These are phyloP conservation scores for Furcifer pardalis DNA, from an alignment of 2,797 vertebrate genomes.

Conservation along the genomic window DNA sequence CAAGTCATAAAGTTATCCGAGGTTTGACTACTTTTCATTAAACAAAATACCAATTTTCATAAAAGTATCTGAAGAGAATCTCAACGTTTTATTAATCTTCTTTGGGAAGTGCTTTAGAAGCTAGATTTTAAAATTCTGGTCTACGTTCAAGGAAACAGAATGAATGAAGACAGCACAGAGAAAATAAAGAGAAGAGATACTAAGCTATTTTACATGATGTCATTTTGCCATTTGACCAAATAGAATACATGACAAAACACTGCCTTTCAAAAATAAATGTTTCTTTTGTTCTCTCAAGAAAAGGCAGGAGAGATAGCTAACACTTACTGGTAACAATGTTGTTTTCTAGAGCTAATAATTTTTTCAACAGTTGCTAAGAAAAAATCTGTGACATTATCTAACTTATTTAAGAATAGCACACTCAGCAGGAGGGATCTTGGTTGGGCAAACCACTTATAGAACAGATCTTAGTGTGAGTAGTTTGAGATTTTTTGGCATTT, in stretches of 20 bases:
- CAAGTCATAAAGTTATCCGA: no score
- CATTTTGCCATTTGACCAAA: slow-evolving; percentile 12
- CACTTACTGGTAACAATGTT: background rate
- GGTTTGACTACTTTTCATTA: no score
- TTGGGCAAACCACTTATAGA: background rate
- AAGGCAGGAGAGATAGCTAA: slow-evolving; percentile 3
- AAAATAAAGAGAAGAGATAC: slow-evolving; percentile 18
- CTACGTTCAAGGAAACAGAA: background rate
- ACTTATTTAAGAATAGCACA: background rate
- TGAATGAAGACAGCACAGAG: background rate
- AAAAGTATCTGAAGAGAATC: background rate
- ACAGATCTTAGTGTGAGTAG: no score
- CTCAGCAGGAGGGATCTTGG: no score
- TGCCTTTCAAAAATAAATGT: slow-evolving; percentile 26
- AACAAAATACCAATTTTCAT: background rate
- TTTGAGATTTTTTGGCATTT: background rate
- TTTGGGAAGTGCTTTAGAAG: background rate
- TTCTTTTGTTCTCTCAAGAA: slow-evolving; percentile 26
- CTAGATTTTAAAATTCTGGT: background rate
- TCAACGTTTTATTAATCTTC: background rate
- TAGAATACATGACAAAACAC: slow-evolving; percentile 15
- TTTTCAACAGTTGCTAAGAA: slow-evolving; percentile 2
- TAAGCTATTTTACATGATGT: slow-evolving; percentile 2
- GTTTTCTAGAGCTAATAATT: background rate
- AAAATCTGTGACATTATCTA: background rate